Percentiles rank a stretch among this genome's conserved stretches.
Conservation (phyloP, 2,113 vertebrate species). For the Malurus cyaneus region DNA sequence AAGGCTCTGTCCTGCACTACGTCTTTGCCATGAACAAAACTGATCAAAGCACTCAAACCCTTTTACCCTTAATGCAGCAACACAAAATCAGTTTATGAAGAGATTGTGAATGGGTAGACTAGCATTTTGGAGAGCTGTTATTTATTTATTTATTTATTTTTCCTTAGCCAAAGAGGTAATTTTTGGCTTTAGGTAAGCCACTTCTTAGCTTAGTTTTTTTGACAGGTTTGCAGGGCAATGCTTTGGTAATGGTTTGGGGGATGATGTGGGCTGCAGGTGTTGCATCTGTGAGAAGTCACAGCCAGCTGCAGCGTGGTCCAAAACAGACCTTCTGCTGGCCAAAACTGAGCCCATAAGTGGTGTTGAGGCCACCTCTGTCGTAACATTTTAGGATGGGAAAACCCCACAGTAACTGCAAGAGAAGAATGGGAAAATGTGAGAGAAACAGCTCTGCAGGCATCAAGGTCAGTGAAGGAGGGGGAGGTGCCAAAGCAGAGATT, state of each 20-base stretch:
- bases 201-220: background rate
- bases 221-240: background rate
- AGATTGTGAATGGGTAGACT: background rate
- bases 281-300: background rate
- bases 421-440: background rate
- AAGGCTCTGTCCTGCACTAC: background rate
- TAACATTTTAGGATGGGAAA: background rate
- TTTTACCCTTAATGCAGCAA: background rate
- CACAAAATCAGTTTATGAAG: background rate
- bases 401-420: background rate
- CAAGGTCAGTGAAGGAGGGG: background rate
- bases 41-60: fast-evolving
- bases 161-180: background rate
- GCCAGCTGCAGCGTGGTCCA: background rate
- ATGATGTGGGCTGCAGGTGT: background rate
- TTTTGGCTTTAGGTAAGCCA: background rate
- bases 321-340: background rate
- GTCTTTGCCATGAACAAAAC: background rate
- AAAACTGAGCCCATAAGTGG: background rate
- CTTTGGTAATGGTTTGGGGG: fast-evolving
- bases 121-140: background rate
- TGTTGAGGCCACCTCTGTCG: background rate
- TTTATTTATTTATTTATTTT: background rate
- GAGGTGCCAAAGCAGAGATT: background rate
- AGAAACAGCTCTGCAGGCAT: background rate